Conservation (phyloP, 2,113 vertebrate species). For the Leptobrachium ailaonicum region DNA sequence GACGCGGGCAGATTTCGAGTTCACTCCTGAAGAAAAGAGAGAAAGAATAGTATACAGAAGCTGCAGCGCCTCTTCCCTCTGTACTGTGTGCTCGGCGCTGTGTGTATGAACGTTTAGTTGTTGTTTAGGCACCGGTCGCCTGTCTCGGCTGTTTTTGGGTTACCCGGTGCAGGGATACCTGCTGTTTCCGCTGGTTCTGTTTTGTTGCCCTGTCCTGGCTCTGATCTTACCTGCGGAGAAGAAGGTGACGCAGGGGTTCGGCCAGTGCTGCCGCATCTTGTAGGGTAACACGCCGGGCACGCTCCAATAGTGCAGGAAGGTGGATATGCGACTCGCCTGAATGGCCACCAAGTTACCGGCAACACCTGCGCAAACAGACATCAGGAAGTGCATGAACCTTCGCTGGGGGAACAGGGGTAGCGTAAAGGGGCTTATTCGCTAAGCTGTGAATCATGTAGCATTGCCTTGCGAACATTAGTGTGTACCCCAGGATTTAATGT, state of each 20-base stretch:
- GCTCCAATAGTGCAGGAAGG: conserved; percentile 89
- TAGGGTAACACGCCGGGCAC: conserved; percentile 86
- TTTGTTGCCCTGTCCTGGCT: no score
- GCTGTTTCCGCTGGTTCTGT: no score
- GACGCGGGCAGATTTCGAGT: conserved; percentile 86
- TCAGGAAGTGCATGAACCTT: neutral
- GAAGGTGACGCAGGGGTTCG: conserved; percentile 84
- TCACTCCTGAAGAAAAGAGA: conserved; percentile 74
- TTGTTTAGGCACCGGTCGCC: no score
- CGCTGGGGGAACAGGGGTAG: neutral
- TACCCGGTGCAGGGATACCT: no score
- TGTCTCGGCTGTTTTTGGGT: no score
- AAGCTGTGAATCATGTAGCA: neutral
- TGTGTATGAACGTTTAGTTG: no score
- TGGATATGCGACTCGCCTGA: conserved; percentile 94
- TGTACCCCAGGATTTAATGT: no score
- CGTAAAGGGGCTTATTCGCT: neutral
- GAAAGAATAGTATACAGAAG: neutral
- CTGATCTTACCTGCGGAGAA: conserved; percentile 80
- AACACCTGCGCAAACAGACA: conserved; percentile 71
- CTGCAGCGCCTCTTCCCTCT: neutral
- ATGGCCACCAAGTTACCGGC: conserved; percentile 95
- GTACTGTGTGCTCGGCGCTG: no score
- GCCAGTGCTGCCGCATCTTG: conserved; percentile 87
- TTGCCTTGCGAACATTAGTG: no score